These are phyloP conservation scores for Callimorpha dominula DNA, from an alignment of 2,888 invertebrate genomes.

Conservation along the genomic window DNA sequence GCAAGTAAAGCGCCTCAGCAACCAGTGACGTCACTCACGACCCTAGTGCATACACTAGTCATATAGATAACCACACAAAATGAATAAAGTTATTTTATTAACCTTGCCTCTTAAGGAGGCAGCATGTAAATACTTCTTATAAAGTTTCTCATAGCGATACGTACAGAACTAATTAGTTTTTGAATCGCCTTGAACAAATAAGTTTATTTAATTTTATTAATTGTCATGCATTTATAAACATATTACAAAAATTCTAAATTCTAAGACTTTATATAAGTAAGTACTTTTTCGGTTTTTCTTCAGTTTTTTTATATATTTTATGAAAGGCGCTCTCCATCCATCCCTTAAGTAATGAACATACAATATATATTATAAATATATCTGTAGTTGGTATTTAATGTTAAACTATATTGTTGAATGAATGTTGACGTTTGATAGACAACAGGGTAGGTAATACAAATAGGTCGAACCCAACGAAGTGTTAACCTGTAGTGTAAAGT, in stretches of 20 bases:
- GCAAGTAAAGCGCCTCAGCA: conserved; percentile 66
- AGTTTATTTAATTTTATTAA: conserved; percentile 39
- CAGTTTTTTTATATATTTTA: conserved; percentile 40
- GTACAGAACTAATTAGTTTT: conserved; percentile 25
- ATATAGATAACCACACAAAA: conserved; percentile 57
- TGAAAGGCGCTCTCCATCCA: conserved; percentile 66
- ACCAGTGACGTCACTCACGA: conserved; percentile 36
- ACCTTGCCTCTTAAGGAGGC: conserved; percentile 35
- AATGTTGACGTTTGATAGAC: conserved; percentile 68
- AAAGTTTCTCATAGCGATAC: conserved; percentile 37
- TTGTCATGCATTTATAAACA: conserved; percentile 48
- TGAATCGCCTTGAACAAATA: conserved; percentile 33
- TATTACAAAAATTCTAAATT: conserved; percentile 7
- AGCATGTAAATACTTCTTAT: conserved; percentile 46
- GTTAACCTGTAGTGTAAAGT: conserved; percentile 56
- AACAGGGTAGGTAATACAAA: conserved; percentile 78
- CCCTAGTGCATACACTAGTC: conserved; percentile 72
- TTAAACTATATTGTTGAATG: conserved; percentile 60
- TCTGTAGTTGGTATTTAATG: conserved; percentile 48
- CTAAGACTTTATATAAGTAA: not conserved
- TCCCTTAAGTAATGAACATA: conserved; percentile 59
- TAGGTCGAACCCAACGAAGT: conserved; percentile 76
- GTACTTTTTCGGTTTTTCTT: not conserved
- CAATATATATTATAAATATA: conserved; percentile 50
- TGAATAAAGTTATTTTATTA: conserved; percentile 49